Percentiles rank a stretch among this genome's conserved stretches.
Conservation (phyloP, 2,797 vertebrate genomes). For the Clarias laeviceps region DNA sequence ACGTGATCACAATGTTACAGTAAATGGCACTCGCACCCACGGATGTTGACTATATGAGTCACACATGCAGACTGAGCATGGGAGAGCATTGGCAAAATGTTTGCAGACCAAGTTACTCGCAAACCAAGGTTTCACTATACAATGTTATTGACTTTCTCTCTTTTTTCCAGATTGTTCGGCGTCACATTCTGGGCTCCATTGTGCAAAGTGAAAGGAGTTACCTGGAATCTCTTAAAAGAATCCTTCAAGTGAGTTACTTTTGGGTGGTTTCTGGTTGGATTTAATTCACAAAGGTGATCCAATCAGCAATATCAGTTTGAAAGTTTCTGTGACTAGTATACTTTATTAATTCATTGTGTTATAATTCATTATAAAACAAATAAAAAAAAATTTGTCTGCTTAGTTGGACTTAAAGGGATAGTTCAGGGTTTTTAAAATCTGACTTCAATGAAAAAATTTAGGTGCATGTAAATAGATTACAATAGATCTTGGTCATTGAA, state of each 20-base stretch:
- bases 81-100: too few species aligned
- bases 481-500: too few species aligned
- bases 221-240: slow-evolving; percentile 87
- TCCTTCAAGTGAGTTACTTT: slow-evolving; percentile 82
- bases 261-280: not conserved
- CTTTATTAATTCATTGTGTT: not conserved
- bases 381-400: not conserved
- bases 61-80: too few species aligned
- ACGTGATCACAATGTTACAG: too few species aligned
- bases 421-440: too few species aligned
- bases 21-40: too few species aligned
- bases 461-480: too few species aligned
- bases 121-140: too few species aligned
- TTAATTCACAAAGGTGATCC: not conserved
- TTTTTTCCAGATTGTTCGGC: slow-evolving; percentile 83
- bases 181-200: slow-evolving; percentile 90
- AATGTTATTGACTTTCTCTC: not conserved
- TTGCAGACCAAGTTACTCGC: too few species aligned
- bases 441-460: too few species aligned
- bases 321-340: not conserved
- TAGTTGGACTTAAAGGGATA: not conserved
- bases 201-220: slow-evolving; percentile 93
- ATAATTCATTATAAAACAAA: not conserved
- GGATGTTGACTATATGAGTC: too few species aligned
- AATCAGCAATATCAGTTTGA: not conserved